Conservation (phyloP, 2,113 vertebrate species). For the Corythoichthys haematopterus region DNA sequence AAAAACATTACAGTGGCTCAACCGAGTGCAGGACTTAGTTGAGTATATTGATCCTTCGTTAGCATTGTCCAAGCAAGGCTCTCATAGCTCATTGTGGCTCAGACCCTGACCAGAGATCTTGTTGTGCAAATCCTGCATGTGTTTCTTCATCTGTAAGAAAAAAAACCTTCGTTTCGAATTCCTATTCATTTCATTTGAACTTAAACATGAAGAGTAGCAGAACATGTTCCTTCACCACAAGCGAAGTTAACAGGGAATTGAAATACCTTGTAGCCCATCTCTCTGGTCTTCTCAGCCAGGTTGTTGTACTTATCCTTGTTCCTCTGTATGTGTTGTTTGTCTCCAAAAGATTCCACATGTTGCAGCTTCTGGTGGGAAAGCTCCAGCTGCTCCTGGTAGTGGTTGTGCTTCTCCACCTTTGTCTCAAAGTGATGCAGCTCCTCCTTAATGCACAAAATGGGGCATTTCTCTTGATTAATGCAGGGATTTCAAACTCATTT, state of each 20-base stretch:
- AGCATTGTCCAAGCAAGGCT: background rate
- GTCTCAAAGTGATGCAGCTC: constrained; percentile 93
- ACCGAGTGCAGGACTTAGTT: constrained; percentile 4
- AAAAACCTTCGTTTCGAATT: background rate
- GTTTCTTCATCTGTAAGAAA: constrained; percentile 88
- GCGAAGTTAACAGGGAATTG: background rate
- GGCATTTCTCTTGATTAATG: background rate
- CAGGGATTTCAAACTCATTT: background rate
- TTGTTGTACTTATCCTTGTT: constrained; percentile 83
- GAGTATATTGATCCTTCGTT: constrained; percentile 18
- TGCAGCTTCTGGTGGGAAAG: constrained; percentile 91
- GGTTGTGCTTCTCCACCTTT: constrained; percentile 93
- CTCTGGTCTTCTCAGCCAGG: constrained; percentile 85
- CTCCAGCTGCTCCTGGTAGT: constrained; percentile 92
- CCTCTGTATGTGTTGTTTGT: constrained; percentile 81
- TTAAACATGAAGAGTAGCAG: background rate
- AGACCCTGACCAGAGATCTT: constrained; percentile 83
- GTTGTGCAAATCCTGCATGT: constrained; percentile 86
- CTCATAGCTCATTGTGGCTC: constrained; percentile 89
- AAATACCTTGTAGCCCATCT: constrained; percentile 90
- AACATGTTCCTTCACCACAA: background rate
- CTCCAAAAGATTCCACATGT: constrained; percentile 82
- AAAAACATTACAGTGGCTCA: constrained; percentile 12
- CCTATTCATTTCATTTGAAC: background rate
- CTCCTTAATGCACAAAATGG: constrained; percentile 70